These are phyloP conservation scores for Daboia siamensis DNA, from an alignment of 2,113 vertebrate species.

Conservation along the genomic window DNA sequence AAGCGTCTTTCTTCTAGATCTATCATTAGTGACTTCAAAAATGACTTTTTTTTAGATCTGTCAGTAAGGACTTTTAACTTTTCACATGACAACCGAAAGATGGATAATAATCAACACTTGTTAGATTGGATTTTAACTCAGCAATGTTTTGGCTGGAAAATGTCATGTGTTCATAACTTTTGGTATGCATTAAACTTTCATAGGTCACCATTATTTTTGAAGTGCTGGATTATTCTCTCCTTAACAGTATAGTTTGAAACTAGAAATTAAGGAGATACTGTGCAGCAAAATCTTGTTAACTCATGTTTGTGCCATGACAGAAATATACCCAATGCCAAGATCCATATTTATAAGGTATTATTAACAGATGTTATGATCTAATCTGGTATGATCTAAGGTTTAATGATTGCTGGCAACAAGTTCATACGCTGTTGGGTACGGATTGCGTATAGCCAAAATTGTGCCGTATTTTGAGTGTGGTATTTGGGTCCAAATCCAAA, in stretches of 20 bases:
- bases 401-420: background rate
- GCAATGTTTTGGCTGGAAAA: background rate
- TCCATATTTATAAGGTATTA: background rate
- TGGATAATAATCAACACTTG: background rate
- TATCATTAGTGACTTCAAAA: background rate
- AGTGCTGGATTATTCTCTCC: background rate
- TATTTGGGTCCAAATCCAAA: background rate
- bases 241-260: background rate
- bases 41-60: background rate
- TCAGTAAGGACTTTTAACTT: background rate
- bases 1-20: background rate
- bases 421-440: background rate
- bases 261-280: background rate
- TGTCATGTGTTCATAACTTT: background rate
- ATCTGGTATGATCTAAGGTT: background rate
- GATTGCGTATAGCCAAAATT: background rate
- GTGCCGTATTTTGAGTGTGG: background rate
- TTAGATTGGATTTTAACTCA: background rate
- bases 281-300: background rate
- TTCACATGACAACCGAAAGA: background rate
- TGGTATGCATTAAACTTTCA: background rate
- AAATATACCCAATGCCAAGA: background rate
- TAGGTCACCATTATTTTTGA: background rate
- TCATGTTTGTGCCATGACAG: background rate
- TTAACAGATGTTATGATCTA: background rate